Conservation (phyloP, 2,113 vertebrate species). For the Conger conger region DNA sequence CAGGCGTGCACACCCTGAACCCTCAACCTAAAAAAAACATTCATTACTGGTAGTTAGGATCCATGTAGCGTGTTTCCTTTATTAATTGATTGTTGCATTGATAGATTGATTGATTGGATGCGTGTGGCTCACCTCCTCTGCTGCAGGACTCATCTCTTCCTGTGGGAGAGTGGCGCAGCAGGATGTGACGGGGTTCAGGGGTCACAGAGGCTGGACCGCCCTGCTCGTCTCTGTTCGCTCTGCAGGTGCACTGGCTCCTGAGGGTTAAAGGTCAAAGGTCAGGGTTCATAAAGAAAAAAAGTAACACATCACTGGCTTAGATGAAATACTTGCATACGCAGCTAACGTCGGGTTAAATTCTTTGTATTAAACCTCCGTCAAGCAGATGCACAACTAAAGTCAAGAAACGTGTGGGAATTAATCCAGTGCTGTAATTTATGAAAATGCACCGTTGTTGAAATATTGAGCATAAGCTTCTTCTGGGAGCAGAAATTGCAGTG, state of each 20-base stretch:
- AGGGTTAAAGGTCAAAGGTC: neutral
- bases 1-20: neutral
- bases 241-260: conserved; percentile 51
- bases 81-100: neutral
- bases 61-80: neutral
- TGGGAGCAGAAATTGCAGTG: too few relatives aligned
- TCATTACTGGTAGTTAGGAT: neutral
- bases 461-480: too few relatives aligned
- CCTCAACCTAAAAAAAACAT: neutral
- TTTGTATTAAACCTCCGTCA: neutral
- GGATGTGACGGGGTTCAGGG: neutral
- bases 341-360: neutral
- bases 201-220: neutral
- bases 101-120: neutral
- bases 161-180: conserved; percentile 2
- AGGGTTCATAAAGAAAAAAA: neutral
- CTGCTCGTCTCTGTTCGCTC: neutral
- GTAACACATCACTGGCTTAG: neutral
- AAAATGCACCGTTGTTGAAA: too few relatives aligned
- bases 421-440: too few relatives aligned
- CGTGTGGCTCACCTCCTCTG: conserved; percentile 47
- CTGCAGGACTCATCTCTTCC: conserved; percentile 39
- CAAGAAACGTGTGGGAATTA: neutral
- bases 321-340: neutral
- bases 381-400: neutral